Evolutionary conservation across 2,797 vertebrate species (phyloP).

Genomic region (Moxostoma hubbsi): DNA sequence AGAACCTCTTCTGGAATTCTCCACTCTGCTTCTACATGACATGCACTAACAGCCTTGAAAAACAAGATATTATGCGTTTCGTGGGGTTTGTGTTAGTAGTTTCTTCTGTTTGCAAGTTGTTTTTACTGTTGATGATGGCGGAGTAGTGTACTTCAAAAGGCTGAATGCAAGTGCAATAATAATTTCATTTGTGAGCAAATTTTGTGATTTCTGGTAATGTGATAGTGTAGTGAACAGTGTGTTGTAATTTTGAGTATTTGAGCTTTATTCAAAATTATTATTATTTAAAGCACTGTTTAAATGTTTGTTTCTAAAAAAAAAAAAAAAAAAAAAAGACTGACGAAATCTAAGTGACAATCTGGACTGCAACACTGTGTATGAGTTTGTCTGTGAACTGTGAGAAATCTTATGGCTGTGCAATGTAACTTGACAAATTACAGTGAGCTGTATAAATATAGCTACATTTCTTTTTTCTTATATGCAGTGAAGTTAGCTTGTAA

Average conservation of each 20-base stretch:
- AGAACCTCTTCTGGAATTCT: slow-evolving; percentile 52
- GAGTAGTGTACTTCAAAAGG: slow-evolving; percentile 62
- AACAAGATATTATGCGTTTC: slow-evolving; percentile 46
- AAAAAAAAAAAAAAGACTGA: not conserved
- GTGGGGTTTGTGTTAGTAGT: slow-evolving; percentile 45
- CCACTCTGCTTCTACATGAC: slow-evolving; percentile 53
- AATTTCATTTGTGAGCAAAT: slow-evolving; percentile 49
- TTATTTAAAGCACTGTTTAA: not conserved
- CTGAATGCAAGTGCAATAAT: slow-evolving; percentile 73
- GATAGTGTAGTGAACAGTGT: slow-evolving; percentile 70
- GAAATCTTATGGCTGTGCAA: slow-evolving; percentile 63
- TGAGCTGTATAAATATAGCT: slow-evolving; percentile 37
- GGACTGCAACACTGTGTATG: not conserved
- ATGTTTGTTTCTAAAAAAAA: slow-evolving; percentile 4
- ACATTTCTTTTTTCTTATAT: slow-evolving; percentile 40
- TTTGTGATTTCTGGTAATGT: slow-evolving; percentile 75
- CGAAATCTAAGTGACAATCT: not conserved
- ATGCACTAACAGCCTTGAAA: slow-evolving; percentile 48
- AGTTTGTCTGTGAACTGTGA: slow-evolving; percentile 2
- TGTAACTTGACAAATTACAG: slow-evolving; percentile 69
- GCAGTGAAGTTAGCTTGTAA: slow-evolving; percentile 40
- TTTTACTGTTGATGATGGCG: slow-evolving; percentile 26
- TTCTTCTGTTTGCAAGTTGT: slow-evolving; percentile 37
- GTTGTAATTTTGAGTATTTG: slow-evolving; percentile 70
- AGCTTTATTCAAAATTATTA: slow-evolving; percentile 75